These are phyloP conservation scores for Cataglyphis livida DNA, from an alignment of 2,888 invertebrate genomes.

Conservation along the genomic window DNA sequence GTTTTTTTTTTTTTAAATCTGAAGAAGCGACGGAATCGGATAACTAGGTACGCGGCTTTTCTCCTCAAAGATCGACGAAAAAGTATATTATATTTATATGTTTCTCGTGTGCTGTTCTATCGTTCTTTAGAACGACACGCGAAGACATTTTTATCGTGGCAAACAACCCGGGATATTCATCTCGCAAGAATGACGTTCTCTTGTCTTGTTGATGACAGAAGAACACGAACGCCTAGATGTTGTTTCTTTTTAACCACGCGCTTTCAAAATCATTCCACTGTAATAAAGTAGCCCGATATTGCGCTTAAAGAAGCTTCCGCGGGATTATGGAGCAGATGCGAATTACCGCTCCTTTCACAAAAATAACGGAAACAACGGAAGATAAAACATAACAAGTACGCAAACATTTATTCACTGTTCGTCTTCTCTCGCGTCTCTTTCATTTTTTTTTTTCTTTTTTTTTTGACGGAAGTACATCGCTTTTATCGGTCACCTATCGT, in stretches of 20 bases:
- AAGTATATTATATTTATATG: slow-evolving; percentile 13
- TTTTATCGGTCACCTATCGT: neutral
- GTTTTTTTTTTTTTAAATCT: slow-evolving; percentile 59
- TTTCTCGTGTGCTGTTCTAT: neutral
- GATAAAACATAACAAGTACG: slow-evolving; percentile 9
- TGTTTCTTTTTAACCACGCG: neutral
- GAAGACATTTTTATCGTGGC: slow-evolving; percentile 19
- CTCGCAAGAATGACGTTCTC: slow-evolving; percentile 21
- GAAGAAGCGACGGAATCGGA: slow-evolving; percentile 8
- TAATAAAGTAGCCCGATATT: slow-evolving; percentile 16
- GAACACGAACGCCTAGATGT: neutral
- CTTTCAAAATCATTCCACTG: neutral
- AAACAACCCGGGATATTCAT: neutral
- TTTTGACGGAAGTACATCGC: neutral
- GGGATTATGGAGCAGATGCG: neutral
- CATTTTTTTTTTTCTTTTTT: neutral
- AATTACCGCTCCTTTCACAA: neutral
- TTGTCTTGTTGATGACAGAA: slow-evolving; percentile 9
- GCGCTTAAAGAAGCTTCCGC: neutral
- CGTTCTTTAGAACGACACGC: slow-evolving; percentile 28
- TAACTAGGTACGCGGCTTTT: slow-evolving; percentile 27
- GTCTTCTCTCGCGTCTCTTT: neutral
- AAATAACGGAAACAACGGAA: neutral
- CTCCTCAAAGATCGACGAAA: neutral
- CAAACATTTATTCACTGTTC: neutral